These are phyloP conservation scores for Leptonema lineaticorne DNA, from an alignment of 1,140 invertebrate genomes.

Conservation along the genomic window DNA sequence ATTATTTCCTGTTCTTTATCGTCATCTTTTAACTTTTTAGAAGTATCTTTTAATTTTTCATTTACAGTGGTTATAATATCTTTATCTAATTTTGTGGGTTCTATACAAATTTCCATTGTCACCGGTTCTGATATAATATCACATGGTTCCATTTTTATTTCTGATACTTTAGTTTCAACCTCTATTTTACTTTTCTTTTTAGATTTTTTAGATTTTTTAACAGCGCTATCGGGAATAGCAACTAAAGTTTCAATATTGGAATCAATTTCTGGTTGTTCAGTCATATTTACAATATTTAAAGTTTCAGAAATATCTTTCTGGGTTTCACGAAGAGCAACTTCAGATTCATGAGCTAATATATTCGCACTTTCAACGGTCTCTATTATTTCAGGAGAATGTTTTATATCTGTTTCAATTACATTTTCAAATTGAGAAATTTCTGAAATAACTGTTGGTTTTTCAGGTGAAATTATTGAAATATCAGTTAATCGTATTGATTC, in stretches of 20 bases:
- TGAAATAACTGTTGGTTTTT: too few species aligned
- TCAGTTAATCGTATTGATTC: too few species aligned
- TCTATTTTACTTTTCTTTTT: slow-evolving; percentile 1
- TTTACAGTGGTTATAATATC: too few species aligned
- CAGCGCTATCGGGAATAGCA: not conserved
- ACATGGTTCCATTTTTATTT: not conserved
- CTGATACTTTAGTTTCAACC: not conserved
- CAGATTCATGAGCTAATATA: too few species aligned
- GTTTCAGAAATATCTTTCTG: not conserved
- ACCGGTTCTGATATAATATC: not conserved
- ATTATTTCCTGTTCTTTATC: too few species aligned
- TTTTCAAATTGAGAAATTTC: too few species aligned
- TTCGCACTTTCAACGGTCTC: not conserved
- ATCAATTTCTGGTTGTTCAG: not conserved
- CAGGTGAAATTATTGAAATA: too few species aligned
- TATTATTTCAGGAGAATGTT: not conserved
- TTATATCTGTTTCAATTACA: too few species aligned
- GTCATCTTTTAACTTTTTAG: too few species aligned
- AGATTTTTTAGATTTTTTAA: slow-evolving; percentile 10
- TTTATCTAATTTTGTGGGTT: too few species aligned
- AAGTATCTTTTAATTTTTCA: too few species aligned
- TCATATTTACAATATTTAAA: not conserved
- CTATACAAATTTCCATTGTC: not conserved
- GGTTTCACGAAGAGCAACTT: not conserved
- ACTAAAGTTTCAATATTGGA: too few species aligned